Evolutionary conservation across 1,140 invertebrate genomes (phyloP).

Genomic region (Heliothis virescens): DNA sequence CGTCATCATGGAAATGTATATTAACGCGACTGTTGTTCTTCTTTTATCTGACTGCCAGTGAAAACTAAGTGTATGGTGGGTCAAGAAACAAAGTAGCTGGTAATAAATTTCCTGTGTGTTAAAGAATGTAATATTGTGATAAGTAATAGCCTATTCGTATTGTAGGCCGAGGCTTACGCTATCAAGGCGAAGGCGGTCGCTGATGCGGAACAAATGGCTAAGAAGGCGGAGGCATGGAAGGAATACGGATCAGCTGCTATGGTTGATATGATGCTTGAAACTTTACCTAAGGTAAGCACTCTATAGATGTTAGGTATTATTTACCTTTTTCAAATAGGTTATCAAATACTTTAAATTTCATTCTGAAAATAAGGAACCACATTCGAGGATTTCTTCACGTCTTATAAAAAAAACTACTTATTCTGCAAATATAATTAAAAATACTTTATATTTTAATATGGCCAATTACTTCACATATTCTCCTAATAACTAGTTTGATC

Average conservation of each 20-base stretch:
- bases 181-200: constrained; percentile 97
- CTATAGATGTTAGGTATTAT: background rate
- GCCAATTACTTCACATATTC: too few relatives aligned
- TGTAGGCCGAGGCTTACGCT: constrained; percentile 95
- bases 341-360: background rate
- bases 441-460: too few relatives aligned
- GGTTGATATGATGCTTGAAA: constrained; percentile 98
- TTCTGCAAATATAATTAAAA: too few relatives aligned
- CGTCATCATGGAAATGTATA: too few relatives aligned
- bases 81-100: too few relatives aligned
- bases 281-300: constrained; percentile 94
- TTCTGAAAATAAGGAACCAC: background rate
- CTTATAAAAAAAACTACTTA: too few relatives aligned
- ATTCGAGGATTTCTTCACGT: too few relatives aligned
- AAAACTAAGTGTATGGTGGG: too few relatives aligned
- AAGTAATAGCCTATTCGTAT: constrained; percentile 5
- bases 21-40: too few relatives aligned
- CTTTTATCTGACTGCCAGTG: too few relatives aligned
- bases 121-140: background rate
- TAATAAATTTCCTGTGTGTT: too few relatives aligned
- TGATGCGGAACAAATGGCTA: constrained; percentile 98
- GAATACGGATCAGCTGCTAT: constrained; percentile 98
- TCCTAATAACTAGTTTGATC: too few relatives aligned
- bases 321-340: background rate
- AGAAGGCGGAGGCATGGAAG: constrained; percentile 98